phyloP scores from a whole-genome alignment of 2,113 vertebrate genomes.

The Ophiodon elongatus region DNA sequence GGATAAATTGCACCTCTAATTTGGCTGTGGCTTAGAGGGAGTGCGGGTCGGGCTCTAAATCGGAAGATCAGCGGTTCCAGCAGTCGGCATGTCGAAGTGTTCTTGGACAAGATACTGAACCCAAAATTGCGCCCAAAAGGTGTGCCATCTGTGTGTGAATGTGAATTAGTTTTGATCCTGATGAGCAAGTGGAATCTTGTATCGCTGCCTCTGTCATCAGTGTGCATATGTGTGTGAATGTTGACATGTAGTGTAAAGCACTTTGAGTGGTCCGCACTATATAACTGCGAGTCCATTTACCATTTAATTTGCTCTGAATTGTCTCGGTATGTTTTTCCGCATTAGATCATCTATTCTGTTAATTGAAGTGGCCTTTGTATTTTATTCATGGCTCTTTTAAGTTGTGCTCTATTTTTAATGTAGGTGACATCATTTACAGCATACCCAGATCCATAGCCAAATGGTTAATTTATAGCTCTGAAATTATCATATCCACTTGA shows the following conservation, averaged over 20 bases:
- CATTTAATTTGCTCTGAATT: conserved; percentile 17
- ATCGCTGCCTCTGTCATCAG: neutral
- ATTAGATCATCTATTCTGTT: conserved; percentile 27
- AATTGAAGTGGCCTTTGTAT: neutral
- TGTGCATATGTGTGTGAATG: neutral
- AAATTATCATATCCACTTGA: neutral
- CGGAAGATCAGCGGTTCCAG: neutral
- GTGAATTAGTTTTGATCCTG: neutral
- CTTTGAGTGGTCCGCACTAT: neutral
- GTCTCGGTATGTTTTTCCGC: conserved; percentile 6
- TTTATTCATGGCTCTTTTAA: conserved; percentile 25
- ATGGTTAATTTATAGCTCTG: conserved; percentile 15
- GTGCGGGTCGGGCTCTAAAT: neutral
- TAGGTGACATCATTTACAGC: conserved; percentile 39
- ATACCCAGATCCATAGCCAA: neutral
- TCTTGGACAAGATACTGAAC: neutral
- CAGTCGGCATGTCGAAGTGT: neutral
- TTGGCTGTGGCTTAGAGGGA: neutral
- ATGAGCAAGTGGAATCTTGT: neutral
- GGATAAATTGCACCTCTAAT: conserved; percentile 24
- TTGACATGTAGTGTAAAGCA: neutral
- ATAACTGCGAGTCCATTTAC: too few species aligned
- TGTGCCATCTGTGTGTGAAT: neutral
- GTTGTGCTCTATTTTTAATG: conserved; percentile 20
- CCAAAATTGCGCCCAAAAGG: neutral